A percentile compares a stretch with the other conserved stretches of the same genome.
Evolutionary conservation across 2,797 vertebrate genomes (phyloP).

Genomic region (Neomorphus geoffroyi): DNA sequence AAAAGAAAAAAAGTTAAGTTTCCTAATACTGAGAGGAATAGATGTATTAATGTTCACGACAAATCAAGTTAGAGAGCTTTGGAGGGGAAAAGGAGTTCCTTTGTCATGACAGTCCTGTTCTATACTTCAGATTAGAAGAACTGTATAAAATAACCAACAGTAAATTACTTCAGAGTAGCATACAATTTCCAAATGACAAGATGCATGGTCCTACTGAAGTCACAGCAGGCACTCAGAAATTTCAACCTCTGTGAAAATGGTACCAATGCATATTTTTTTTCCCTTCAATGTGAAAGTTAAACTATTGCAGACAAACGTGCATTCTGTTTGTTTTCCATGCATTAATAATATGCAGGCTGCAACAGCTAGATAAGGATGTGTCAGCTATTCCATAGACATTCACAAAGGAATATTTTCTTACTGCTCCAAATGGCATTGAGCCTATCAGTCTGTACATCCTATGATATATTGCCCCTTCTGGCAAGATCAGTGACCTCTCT

Average conservation of each 20-base stretch:
- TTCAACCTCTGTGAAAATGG: not conserved
- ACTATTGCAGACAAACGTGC: not conserved
- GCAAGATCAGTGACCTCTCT: slow-evolving; percentile 55
- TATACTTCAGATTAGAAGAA: not conserved
- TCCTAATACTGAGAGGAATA: not conserved
- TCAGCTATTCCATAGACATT: slow-evolving; percentile 22
- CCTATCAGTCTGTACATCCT: slow-evolving; percentile 30
- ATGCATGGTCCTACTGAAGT: not conserved
- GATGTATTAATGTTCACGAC: not conserved
- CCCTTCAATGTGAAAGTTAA: not conserved
- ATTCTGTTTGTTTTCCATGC: not conserved
- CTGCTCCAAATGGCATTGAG: slow-evolving; percentile 33
- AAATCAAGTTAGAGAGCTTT: not conserved
- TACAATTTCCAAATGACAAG: not conserved
- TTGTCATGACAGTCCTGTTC: not conserved
- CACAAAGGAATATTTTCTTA: slow-evolving; percentile 40
- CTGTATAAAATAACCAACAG: not conserved
- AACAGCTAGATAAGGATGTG: slow-evolving; percentile 55
- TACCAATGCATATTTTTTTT: not conserved
- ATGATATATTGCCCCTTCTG: slow-evolving; percentile 55
- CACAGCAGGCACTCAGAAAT: not conserved
- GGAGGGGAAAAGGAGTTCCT: not conserved
- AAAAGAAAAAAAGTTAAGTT: not conserved
- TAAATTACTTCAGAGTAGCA: not conserved
- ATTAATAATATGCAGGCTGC: slow-evolving; percentile 42